Base-by-base conservation (phyloP, 2,888 invertebrate genomes). In the Leptopterna dolabrata region DNA sequence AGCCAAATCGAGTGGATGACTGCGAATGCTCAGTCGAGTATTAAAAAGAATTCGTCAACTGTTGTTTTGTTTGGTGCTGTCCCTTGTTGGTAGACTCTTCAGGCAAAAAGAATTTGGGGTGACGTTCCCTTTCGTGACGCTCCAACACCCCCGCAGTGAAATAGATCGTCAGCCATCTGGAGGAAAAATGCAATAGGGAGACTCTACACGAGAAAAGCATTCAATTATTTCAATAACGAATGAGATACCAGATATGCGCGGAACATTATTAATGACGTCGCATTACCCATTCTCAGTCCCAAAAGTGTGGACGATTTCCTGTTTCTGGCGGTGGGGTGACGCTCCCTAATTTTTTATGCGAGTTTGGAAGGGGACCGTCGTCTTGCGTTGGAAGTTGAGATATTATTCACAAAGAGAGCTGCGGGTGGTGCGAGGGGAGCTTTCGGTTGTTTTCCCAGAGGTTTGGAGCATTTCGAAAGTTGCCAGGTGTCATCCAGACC, bases 221-320 rank as follows among this genome's bases (percentile, higher is more conserved):
- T 78, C 78, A 78, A 78, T 78, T 78, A 78, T 78, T 78, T 78
- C 19, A 78, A 78, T 78, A 78, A 78, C 78, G 24, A 24, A 78
- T 78, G 78, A 78, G 78, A 78, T 19, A 78, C 78, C 78, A 45
- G 78, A 78, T 78, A 78, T 78, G 1, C 7, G 45, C 24, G 13
- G 78, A 24, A 45, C n/a, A 78, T 78, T 78, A 78, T 78, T 45
- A 78, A 78, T 78, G 78, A 78, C 9, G 27, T 9, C 9, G 14
- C 78, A 78, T 78, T 78, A 78, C 16, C 78, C 27, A 78, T 78
- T 45, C 78, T 45, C 41, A 0, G 45, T 19, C 27, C 47, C 27
- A 41, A 45, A 43, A 78, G 78, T 78, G 78, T 78, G 45, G 45
- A 78, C 45, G 78, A 78, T 78, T 78, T 45, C 13, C 43, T 78